A percentile compares a stretch with the other conserved stretches of the same genome.
Evolutionary conservation across 1,140 invertebrate genomes (phyloP).

Genomic region (Aphidius gifuensis): DNA sequence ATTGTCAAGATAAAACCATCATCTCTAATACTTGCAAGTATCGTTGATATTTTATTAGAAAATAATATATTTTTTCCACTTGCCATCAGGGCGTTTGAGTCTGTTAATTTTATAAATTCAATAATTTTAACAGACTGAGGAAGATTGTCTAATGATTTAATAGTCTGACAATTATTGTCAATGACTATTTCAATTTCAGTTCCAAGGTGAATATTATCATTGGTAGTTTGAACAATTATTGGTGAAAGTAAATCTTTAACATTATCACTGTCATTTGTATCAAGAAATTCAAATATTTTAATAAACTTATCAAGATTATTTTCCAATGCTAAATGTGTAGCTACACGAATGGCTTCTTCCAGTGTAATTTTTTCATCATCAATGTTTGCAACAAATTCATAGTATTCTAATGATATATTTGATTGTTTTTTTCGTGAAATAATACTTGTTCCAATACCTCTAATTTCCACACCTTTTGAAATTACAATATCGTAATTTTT

Average conservation of each 20-base stretch:
- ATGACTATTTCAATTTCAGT: conserved; percentile 55
- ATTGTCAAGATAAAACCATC: conserved; percentile 56
- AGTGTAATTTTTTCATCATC: conserved; percentile 37
- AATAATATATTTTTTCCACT: conserved; percentile 47
- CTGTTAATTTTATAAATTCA: conserved; percentile 62
- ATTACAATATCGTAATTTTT: conserved; percentile 69
- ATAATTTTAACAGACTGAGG: conserved; percentile 53
- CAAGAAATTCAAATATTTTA: conserved; percentile 67
- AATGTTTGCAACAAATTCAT: conserved; percentile 64
- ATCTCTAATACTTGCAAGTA: conserved; percentile 40
- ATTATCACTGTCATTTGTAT: conserved; percentile 55
- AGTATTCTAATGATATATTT: conserved; percentile 70
- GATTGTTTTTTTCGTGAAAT: conserved; percentile 76
- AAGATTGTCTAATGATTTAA: conserved; percentile 52
- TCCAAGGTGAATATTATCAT: conserved; percentile 64
- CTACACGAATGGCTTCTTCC: conserved; percentile 56
- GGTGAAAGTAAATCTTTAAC: conserved; percentile 53
- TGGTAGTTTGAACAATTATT: conserved; percentile 57
- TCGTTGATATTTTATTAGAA: neutral
- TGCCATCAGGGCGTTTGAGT: conserved; percentile 59
- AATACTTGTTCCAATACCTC: conserved; percentile 85
- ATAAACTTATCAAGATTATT: conserved; percentile 69
- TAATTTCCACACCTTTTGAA: conserved; percentile 84
- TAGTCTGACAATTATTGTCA: conserved; percentile 38
- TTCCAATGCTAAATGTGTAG: conserved; percentile 75